phyloP scores from a whole-genome alignment of 2,113 vertebrate genomes.

The Pterocles burchelli region DNA sequence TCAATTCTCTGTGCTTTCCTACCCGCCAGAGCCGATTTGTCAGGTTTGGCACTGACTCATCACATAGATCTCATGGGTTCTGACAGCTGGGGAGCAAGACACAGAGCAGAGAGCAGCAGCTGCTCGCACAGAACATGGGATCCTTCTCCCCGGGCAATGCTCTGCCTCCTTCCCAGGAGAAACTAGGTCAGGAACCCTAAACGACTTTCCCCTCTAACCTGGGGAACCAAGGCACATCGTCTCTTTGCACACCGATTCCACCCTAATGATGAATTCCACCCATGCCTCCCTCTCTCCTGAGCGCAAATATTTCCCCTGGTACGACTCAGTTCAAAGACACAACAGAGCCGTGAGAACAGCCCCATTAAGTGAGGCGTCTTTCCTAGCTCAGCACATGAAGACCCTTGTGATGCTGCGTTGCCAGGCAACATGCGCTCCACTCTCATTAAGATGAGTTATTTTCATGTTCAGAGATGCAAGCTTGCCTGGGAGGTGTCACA shows the following conservation, averaged over 20 bases:
- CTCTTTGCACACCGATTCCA: background rate
- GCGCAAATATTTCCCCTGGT: background rate
- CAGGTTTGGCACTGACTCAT: background rate
- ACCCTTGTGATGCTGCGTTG: background rate
- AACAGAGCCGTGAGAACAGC: background rate
- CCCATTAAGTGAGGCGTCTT: slow-evolving; percentile 1
- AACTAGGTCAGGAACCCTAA: background rate
- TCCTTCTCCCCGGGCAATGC: background rate
- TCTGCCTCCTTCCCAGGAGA: background rate
- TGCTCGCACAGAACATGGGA: background rate
- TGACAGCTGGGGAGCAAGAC: background rate
- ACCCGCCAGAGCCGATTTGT: background rate
- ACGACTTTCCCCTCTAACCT: background rate
- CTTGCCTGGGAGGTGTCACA: slow-evolving; percentile 16
- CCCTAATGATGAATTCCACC: background rate
- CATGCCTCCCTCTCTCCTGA: background rate
- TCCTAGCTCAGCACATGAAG: background rate
- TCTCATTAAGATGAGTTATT: slow-evolving; percentile 58
- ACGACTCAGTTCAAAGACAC: background rate
- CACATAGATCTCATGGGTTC: background rate
- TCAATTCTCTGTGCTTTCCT: background rate
- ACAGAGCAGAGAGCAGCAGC: background rate
- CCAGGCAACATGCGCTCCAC: slow-evolving; percentile 14
- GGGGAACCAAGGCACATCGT: background rate
- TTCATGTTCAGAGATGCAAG: background rate